phyloP scores from a whole-genome alignment of 2,888 invertebrate genomes.

The Toxonevra muliebris region DNA sequence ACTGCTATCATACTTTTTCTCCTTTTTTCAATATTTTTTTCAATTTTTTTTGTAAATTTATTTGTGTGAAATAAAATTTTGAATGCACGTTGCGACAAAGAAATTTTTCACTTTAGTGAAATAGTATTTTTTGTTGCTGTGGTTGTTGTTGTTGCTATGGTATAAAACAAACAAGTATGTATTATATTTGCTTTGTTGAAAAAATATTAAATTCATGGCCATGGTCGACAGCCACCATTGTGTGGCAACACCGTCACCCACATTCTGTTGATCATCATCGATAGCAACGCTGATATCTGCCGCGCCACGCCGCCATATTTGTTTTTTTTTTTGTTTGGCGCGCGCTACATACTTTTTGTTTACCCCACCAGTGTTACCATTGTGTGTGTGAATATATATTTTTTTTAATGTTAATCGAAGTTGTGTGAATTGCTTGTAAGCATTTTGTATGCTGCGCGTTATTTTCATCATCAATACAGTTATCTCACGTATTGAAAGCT shows the following conservation, averaged over 20 bases:
- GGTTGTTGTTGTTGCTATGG: too few species aligned
- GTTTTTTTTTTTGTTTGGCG: background rate
- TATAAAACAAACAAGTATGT: background rate
- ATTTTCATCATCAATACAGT: slow-evolving; percentile 3
- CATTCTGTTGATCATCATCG: background rate
- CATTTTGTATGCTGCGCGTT: background rate
- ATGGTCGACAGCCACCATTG: background rate
- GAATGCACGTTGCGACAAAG: too few species aligned
- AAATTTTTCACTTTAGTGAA: too few species aligned
- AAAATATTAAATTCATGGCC: slow-evolving; percentile 3
- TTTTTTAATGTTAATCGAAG: background rate
- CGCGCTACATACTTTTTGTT: background rate
- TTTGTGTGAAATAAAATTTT: too few species aligned
- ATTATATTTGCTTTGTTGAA: background rate
- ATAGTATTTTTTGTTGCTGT: too few species aligned
- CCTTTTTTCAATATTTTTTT: too few species aligned
- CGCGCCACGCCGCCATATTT: background rate
- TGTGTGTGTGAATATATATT: background rate
- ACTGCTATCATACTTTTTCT: too few species aligned
- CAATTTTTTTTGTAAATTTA: too few species aligned
- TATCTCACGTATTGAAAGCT: slow-evolving; percentile 8
- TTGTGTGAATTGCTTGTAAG: background rate
- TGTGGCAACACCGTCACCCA: background rate
- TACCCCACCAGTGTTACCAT: slow-evolving; percentile 2
- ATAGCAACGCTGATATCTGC: background rate